Evolutionary conservation across 2,797 vertebrate species (phyloP).

Genomic region (Saxicola maurus): DNA sequence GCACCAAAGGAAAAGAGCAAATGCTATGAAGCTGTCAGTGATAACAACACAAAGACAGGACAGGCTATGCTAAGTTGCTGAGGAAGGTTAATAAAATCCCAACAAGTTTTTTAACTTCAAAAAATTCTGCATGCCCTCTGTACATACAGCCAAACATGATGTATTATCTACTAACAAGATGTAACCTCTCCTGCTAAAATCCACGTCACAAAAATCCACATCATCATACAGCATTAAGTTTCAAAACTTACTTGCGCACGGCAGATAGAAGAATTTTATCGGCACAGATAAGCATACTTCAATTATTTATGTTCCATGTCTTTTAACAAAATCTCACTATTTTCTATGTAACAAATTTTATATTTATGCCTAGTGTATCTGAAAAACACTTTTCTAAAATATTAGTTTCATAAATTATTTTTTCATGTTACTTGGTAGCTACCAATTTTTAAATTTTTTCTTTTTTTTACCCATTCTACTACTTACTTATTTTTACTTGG

Average conservation of each 20-base stretch:
- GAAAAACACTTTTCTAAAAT: not conserved
- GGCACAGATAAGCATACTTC: not conserved
- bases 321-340: not conserved
- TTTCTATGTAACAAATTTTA: not conserved
- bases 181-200: not conserved
- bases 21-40: not conserved
- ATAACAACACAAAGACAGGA: not conserved
- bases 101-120: not conserved
- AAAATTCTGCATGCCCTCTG: not conserved
- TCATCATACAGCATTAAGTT: fast-evolving
- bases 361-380: not conserved
- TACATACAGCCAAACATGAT: not conserved
- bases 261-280: not conserved
- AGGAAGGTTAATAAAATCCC: not conserved
- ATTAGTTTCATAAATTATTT: not conserved
- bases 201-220: not conserved
- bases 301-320: not conserved
- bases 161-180: not conserved
- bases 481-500: not conserved
- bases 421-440: not conserved
- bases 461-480: not conserved
- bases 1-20: not conserved
- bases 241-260: not conserved
- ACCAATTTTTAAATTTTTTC: not conserved
- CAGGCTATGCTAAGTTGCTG: not conserved